Conservation (phyloP, 2,113 vertebrate genomes). For the Cryptomyrus ogoouensis region DNA sequence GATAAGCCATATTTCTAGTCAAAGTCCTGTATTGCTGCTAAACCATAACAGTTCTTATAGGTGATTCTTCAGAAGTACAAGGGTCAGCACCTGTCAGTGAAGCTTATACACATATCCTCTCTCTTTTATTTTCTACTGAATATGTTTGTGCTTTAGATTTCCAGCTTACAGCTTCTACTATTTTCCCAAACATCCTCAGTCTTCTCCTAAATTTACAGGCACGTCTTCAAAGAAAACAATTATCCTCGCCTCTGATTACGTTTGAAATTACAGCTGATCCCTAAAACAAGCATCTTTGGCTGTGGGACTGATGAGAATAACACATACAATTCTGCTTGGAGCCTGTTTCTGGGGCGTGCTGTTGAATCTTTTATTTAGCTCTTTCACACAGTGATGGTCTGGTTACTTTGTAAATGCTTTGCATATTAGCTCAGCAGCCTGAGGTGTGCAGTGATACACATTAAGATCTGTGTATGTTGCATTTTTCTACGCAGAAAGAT, state of each 20-base stretch:
- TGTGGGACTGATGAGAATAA: neutral
- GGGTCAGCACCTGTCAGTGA: neutral
- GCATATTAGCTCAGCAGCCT: neutral
- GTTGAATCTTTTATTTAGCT: neutral
- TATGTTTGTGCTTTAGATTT: neutral
- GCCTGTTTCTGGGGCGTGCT: neutral
- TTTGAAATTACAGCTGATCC: neutral
- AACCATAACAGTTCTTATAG: neutral
- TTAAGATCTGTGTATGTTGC: too few relatives aligned
- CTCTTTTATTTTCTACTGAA: neutral
- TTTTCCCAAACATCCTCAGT: neutral
- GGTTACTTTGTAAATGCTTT: neutral
- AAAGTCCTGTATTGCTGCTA: neutral
- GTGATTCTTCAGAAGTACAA: neutral
- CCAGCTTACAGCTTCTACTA: neutral
- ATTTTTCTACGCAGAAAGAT: neutral
- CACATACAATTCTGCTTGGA: neutral
- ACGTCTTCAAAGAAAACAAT: neutral
- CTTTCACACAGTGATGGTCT: neutral
- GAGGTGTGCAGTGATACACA: neutral
- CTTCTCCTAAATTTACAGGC: neutral
- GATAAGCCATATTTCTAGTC: neutral
- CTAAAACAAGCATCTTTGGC: neutral
- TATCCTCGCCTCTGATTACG: neutral
- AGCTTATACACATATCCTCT: neutral